Evolutionary conservation across 1,140 invertebrate genomes (phyloP), one percentile per base, ranked within the genome.

Genomic region (Monochamus saltuarius): DNA sequence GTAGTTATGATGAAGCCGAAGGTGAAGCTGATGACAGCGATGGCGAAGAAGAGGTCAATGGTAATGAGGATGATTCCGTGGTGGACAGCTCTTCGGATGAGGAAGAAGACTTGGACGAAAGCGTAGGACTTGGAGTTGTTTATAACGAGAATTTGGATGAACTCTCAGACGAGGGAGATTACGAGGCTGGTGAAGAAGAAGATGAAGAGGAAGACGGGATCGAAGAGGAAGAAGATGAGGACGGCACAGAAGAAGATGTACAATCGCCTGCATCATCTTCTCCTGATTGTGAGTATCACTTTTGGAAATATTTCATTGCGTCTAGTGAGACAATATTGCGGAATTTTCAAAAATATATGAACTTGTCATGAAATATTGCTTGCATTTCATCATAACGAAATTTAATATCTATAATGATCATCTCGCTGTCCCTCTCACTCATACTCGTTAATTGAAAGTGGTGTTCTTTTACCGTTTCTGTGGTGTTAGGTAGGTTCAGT

Each of bases 121-220:
- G 82, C 50, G 83, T 81, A 6, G 65, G 77, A 45, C 72, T 66
- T 82, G 87, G 61, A 81, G 82, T 85, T 63, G 83, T 92, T 46
- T 89, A 91, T 76, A 87, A 88, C 73, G 84, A 88, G 55, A 83
- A 87, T 74, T 72, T 89, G 50, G 87, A 86, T 77, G 84, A 78
- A 43, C 50, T 75, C 19, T 64, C 65, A 14, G 85, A 85, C 66
- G 85, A 87, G 62, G 85, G 83, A 67, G 85, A 87, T 69, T 86
- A 84, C 59, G 85, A 84, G 53, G 84, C 82, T 64, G 85, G 82
- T 62, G 86, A 85, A 7, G 85, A 82, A 62, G 82, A 83, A 51
- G 85, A 85, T 54, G 83, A 83, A 40, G 85, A 86, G 58, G 86
- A 85, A 51, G 79, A 80, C 9, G 74, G 71, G 54, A 75, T 80